phyloP scores from a whole-genome alignment of 2,113 vertebrate species.

The Synodontis membranacea region DNA sequence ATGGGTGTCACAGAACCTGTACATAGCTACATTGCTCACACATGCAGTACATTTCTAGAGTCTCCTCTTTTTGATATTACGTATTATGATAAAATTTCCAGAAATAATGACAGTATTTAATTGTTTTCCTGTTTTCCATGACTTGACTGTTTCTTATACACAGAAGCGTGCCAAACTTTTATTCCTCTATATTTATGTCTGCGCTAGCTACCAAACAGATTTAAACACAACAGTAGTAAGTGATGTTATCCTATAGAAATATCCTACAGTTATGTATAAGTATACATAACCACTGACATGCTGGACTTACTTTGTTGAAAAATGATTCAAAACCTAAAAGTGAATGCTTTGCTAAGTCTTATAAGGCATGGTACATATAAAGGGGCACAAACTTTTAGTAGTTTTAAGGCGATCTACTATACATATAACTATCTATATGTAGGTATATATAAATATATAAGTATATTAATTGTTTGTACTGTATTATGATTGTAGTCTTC shows the following conservation, averaged over 20 bases:
- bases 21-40: not conserved
- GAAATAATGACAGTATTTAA: not conserved
- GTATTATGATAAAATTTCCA: not conserved
- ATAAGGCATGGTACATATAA: not conserved
- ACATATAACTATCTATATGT: too few species aligned
- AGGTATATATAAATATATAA: not conserved
- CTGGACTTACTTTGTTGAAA: not conserved
- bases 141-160: not conserved
- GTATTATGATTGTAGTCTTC: not conserved
- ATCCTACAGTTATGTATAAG: not conserved
- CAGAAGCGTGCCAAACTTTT: not conserved
- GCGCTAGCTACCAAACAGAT: not conserved
- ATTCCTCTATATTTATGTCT: not conserved
- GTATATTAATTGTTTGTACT: not conserved
- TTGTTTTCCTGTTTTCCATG: not conserved
- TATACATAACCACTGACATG: not conserved
- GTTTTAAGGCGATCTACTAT: too few species aligned
- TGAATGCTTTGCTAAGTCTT: not conserved
- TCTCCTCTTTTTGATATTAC: not conserved
- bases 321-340: not conserved
- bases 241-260: not conserved
- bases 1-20: not conserved
- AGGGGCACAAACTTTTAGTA: not conserved
- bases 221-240: not conserved
- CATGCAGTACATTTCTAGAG: not conserved